These are phyloP conservation scores for Platyscapa corneri DNA, from an alignment of 1,140 invertebrate genomes.

Conservation along the genomic window DNA sequence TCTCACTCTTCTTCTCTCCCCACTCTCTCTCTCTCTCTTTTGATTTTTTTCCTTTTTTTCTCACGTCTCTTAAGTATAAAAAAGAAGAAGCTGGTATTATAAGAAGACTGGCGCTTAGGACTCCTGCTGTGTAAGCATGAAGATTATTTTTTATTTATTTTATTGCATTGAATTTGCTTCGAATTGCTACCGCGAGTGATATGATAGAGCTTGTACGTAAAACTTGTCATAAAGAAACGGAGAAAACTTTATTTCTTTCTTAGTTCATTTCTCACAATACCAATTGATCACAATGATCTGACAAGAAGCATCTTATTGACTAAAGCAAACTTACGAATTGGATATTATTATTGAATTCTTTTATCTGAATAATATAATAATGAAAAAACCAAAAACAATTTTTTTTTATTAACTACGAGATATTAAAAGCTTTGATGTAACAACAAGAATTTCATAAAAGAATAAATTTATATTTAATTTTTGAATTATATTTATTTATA, in stretches of 20 bases:
- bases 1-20: no score
- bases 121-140: background rate
- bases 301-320: no score
- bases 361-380: no score
- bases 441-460: no score
- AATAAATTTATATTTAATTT: no score
- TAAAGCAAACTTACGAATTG: no score
- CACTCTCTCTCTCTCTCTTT: background rate
- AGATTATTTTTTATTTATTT: constrained; percentile 4
- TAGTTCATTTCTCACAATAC: background rate
- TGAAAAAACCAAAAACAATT: no score
- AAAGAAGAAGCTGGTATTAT: constrained; percentile 26
- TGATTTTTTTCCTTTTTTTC: no score
- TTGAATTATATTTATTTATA: no score
- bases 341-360: no score
- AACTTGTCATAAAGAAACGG: background rate
- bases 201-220: background rate
- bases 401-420: no score
- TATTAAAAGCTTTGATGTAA: no score
- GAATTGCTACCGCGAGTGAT: constrained; percentile 15
- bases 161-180: background rate
- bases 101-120: constrained; percentile 20
- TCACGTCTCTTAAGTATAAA: background rate
- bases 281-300: constrained; percentile 5
- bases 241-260: background rate